phyloP scores from a whole-genome alignment of 2,113 vertebrate genomes.

The human (Homo sapiens) region GRCh38 chr6:81238001-81238500 shows the following conservation, averaged over 20 bases:
- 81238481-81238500: neutral
- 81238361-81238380: neutral
- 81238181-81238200: neutral
- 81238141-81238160: neutral
- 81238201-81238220: neutral
- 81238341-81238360: neutral
- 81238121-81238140: neutral
- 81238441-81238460: neutral
- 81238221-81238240: neutral
- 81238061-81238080: neutral
- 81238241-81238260: neutral
- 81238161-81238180: neutral
- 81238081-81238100: neutral
- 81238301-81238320: neutral
- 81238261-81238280: neutral
- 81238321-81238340: neutral
- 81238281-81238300: neutral
- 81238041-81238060: neutral
- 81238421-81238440: neutral
- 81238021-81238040: neutral
- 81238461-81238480: neutral
- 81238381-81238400: neutral
- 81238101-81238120: neutral
- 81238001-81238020: rapidly evolving
- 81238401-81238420: neutral